Evolutionary conservation across 2,888 invertebrate genomes (phyloP).

Genomic region (Poecilobothrus nobilitatus): DNA sequence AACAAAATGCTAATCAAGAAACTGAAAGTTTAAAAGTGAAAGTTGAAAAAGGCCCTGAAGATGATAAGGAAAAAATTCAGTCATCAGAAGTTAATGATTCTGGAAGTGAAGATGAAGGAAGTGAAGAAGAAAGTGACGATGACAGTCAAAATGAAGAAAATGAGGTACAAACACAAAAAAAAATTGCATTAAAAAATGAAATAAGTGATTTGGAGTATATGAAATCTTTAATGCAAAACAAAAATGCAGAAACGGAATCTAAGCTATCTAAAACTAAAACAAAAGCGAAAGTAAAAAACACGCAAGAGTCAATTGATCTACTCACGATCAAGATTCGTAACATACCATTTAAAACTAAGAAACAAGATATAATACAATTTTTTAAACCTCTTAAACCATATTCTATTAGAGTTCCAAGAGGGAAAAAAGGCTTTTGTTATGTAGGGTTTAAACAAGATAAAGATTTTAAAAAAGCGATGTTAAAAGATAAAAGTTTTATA

Average conservation of each 20-base stretch:
- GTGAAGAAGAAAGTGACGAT: constrained; percentile 35
- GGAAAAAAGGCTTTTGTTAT: constrained; percentile 76
- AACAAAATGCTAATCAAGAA: constrained; percentile 30
- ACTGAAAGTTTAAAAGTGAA: constrained; percentile 30
- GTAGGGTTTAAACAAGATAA: constrained; percentile 81
- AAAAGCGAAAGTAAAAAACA: constrained; percentile 41
- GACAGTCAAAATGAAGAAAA: constrained; percentile 36
- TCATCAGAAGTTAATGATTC: background rate
- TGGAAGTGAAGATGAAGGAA: constrained; percentile 26
- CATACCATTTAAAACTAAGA: constrained; percentile 68
- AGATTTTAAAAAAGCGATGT: constrained; percentile 67
- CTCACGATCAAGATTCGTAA: constrained; percentile 67
- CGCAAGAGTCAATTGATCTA: constrained; percentile 43
- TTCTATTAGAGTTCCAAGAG: constrained; percentile 69
- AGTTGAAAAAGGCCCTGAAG: too few species aligned
- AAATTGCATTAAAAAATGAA: constrained; percentile 56
- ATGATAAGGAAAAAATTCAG: background rate
- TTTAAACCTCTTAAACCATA: constrained; percentile 71
- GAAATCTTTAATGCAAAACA: constrained; percentile 53
- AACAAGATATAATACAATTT: constrained; percentile 76
- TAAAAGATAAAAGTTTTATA: constrained; percentile 78
- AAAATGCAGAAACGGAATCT: constrained; percentile 29
- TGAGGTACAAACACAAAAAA: constrained; percentile 36
- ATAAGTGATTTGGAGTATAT: constrained; percentile 77
- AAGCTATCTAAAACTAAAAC: constrained; percentile 29